These are phyloP conservation scores for Listrodromus nycthemerus DNA, from an alignment of 2,888 invertebrate species.

Conservation along the genomic window DNA sequence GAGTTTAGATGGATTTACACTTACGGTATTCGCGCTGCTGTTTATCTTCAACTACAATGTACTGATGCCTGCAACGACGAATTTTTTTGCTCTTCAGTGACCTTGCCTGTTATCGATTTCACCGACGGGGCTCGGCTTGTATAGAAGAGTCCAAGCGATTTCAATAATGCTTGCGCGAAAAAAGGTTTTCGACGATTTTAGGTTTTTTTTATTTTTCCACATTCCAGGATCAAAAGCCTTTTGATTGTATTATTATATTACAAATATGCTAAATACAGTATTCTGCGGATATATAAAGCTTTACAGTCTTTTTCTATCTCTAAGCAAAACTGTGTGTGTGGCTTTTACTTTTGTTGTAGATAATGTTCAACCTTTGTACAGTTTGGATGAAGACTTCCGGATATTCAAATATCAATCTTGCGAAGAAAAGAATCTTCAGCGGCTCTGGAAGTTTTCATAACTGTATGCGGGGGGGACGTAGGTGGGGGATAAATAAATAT, in stretches of 20 bases:
- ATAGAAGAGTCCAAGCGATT: neutral
- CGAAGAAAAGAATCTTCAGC: neutral
- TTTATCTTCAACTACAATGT: constrained; percentile 79
- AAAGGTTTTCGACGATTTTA: neutral
- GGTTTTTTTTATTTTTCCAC: constrained; percentile 19
- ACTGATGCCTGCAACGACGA: constrained; percentile 75
- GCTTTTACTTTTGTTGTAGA: constrained; percentile 17
- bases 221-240: constrained; percentile 57
- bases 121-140: neutral
- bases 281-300: constrained; percentile 64
- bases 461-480: constrained; percentile 36
- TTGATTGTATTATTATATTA: constrained; percentile 65
- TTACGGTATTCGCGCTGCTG: constrained; percentile 72
- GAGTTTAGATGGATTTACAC: constrained; percentile 63
- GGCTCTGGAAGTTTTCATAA: constrained; percentile 55
- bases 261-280: constrained; percentile 67
- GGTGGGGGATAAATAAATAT: constrained; percentile 73
- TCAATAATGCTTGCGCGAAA: neutral
- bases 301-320: constrained; percentile 59
- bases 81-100: constrained; percentile 59
- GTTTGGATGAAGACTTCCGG: constrained; percentile 30
- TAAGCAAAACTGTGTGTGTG: constrained; percentile 40
- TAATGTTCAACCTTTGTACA: constrained; percentile 58
- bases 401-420: neutral
- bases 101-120: neutral